These are phyloP conservation scores for Vombatus ursinus DNA, from an alignment of 2,113 vertebrate genomes.

Conservation along the genomic window DNA sequence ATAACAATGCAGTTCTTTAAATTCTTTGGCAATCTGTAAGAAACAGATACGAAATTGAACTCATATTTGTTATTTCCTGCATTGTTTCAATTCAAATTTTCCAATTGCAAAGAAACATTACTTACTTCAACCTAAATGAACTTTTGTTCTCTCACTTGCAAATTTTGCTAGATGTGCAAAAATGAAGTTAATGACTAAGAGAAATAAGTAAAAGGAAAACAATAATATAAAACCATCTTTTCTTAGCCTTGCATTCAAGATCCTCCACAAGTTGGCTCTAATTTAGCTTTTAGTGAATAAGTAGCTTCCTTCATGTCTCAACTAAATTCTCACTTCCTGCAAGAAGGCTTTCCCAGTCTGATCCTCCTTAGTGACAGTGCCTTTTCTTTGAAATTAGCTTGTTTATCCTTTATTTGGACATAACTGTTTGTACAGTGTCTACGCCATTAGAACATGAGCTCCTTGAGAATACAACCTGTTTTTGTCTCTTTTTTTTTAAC, in stretches of 20 bases:
- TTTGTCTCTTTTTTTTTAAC: rapidly evolving
- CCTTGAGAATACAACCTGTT: neutral
- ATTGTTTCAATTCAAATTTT: neutral
- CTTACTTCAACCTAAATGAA: neutral
- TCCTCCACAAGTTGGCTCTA: neutral
- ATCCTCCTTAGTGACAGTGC: neutral
- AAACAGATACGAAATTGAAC: conserved; percentile 16
- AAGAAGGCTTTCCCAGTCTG: neutral
- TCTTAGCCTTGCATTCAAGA: neutral
- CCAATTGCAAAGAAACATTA: neutral
- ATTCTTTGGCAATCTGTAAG: neutral
- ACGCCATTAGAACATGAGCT: neutral
- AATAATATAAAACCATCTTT: neutral
- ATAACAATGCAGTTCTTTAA: neutral
- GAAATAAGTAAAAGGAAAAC: neutral
- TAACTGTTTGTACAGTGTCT: neutral
- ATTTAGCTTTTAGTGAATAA: neutral
- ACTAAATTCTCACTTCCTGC: neutral
- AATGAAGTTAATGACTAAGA: neutral
- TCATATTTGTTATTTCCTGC: neutral
- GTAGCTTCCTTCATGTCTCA: neutral
- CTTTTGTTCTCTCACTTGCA: neutral
- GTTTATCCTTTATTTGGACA: neutral
- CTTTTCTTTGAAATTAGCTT: neutral
- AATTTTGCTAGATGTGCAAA: conserved; percentile 1